Conservation (phyloP, 2,797 vertebrate species). For the Gobio occitaniae region DNA sequence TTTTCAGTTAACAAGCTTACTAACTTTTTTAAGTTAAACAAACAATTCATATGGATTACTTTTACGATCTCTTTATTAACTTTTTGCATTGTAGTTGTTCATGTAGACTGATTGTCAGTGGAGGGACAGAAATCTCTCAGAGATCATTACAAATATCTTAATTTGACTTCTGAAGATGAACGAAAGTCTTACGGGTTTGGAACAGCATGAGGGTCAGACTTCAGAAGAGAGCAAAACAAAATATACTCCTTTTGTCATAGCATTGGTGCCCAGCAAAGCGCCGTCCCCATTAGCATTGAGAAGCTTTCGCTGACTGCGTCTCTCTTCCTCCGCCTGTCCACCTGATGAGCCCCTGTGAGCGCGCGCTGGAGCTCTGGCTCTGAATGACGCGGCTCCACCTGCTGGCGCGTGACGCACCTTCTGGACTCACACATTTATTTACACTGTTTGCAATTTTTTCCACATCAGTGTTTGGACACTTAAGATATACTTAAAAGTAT, state of each 20-base stretch:
- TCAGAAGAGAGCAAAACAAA: not conserved
- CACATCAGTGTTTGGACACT: not conserved
- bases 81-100: too few species aligned
- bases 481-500: not conserved
- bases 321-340: constrained; percentile 32
- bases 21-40: too few species aligned
- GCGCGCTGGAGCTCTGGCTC: not conserved
- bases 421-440: not conserved
- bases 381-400: constrained; percentile 34
- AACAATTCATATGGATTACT: too few species aligned
- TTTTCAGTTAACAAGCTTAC: too few species aligned
- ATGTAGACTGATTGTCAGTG: too few species aligned
- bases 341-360: constrained; percentile 2
- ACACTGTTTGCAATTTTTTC: not conserved
- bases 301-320: not conserved
- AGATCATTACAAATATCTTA: too few species aligned
- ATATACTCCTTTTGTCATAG: constrained; percentile 14
- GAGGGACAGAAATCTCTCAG: too few species aligned
- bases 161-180: too few species aligned
- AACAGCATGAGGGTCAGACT: too few species aligned
- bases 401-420: constrained; percentile 8
- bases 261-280: not conserved
- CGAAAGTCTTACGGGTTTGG: too few species aligned
- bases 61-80: too few species aligned
- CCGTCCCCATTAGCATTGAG: not conserved